Evolutionary conservation across 2,888 invertebrate species (phyloP), one percentile per base, ranked within the genome.

Genomic region (Smittia sp.): DNA sequence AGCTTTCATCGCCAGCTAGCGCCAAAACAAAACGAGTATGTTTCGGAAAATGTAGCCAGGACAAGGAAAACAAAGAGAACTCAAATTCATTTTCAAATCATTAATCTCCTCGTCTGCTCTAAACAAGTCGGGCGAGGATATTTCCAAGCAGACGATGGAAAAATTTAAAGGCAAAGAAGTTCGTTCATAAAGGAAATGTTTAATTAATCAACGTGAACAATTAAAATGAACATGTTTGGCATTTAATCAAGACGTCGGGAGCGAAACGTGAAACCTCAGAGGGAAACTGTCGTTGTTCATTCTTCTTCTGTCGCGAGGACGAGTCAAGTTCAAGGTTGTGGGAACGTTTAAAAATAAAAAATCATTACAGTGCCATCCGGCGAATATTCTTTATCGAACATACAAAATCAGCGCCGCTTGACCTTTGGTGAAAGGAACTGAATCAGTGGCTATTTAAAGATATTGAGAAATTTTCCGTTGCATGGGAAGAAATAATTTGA

Each of bases 151-250:
- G 15, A 15, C 13, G 15, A 6, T n/a, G 46, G 2, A 11, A 46
- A 11, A 46, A 46, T 15, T 46, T 46, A 11, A 15, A 58, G n/a
- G n/a, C 58, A 58, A 58, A 38, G 20, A n/a, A n/a, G n/a, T n/a
- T n/a, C n/a, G n/a, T n/a, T n/a, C n/a, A n/a, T n/a, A n/a, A n/a
- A n/a, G n/a, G n/a, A n/a, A n/a, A n/a, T n/a, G 13, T 66, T 66
- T 66, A 66, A 66, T 66, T 66, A 66, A 66, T 66, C 66, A 66
- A 39, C n/a, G 1, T 38, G 9, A 66, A 39, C 66, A 66, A 66
- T 66, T 66, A 66, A 66, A 58, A 2, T 9, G 2, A 58, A 22
- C 58, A 58, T 58, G 58, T 58, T 58, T 27, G 32, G 38, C 11
- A 20, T 32, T 66, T 38, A 66, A 66, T 32, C 32, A 32, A 38